Base-by-base conservation (phyloP, 1,140 invertebrate species). In the Calephelis virginiensis region DNA sequence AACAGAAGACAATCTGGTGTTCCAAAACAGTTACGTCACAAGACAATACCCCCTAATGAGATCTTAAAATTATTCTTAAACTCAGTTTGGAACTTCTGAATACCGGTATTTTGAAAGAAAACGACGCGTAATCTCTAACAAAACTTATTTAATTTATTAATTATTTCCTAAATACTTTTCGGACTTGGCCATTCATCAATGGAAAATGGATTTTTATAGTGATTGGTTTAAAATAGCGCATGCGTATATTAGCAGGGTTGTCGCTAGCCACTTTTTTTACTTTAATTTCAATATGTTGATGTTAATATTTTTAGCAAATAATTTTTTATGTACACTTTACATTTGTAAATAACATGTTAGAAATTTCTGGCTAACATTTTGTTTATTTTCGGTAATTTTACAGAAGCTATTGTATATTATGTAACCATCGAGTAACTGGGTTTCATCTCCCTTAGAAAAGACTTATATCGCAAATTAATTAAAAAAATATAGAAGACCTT, bases 21-120 rank as follows among this genome's bases (percentile, higher is more conserved):
- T 38, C 56, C 56, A 59, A 59, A 59, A 59, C 37, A 38, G 56
- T 59, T 59, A 59, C 56, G 56, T 59, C 56, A 59, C 56, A 38
- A 38, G 6, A n/a, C 37, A 12, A 37, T 10, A 38, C 37, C 10
- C 6, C 11, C 11, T 56, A 38, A 56, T 37, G 28, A 28, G 53
- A 56, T 37, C 11, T 28, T 56, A 56, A 12, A 56, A 37, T 6
- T 7, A 12, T 56, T 10, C 14, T 9, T 8, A 8, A 11, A 37
- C 28, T 56, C 11, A 10, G 6, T 56, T 28, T 9, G 6, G 17
- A 53, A 53, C 50, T 53, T 10, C 13, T 56, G 10, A 12, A 38
- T 12, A 56, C 4, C 11, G 17, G 28, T 53, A 12, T 11, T 37
- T 56, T 38, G 8, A 43, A 43, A 43, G 5, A 43, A n/a, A 9